A percentile compares a stretch with the other conserved stretches of the same genome.
phyloP scores from a whole-genome alignment of 2,797 vertebrate genomes.

The Pangasius djambal region DNA sequence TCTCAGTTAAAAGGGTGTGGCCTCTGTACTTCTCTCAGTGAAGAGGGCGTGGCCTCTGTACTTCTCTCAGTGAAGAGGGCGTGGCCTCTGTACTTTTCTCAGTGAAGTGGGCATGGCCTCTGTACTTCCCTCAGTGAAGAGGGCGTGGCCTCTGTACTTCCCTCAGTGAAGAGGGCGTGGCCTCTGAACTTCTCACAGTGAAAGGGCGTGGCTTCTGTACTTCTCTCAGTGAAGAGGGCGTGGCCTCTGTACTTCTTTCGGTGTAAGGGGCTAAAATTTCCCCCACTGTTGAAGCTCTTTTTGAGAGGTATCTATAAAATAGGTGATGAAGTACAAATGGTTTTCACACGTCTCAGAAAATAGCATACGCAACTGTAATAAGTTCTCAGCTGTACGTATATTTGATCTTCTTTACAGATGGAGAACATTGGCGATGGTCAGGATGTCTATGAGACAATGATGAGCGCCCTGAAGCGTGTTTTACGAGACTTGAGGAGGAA shows the following conservation, averaged over 20 bases:
- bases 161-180: not conserved
- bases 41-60: not conserved
- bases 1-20: not conserved
- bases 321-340: not conserved
- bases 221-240: not conserved
- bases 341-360: not conserved
- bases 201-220: not conserved
- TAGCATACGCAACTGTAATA: not conserved
- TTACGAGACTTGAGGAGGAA: conserved; percentile 78
- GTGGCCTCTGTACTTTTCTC: fast-evolving
- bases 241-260: not conserved
- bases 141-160: not conserved
- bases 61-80: not conserved
- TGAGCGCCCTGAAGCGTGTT: conserved; percentile 75
- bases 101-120: not conserved
- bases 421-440: conserved; percentile 75
- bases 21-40: not conserved
- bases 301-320: too few species aligned
- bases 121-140: not conserved
- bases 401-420: conserved; percentile 68
- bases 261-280: not conserved
- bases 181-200: not conserved
- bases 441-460: conserved; percentile 78
- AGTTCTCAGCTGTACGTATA: not conserved
- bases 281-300: not conserved